These are phyloP conservation scores for Thereva nobilitata DNA, from an alignment of 2,888 invertebrate genomes.

Conservation along the genomic window DNA sequence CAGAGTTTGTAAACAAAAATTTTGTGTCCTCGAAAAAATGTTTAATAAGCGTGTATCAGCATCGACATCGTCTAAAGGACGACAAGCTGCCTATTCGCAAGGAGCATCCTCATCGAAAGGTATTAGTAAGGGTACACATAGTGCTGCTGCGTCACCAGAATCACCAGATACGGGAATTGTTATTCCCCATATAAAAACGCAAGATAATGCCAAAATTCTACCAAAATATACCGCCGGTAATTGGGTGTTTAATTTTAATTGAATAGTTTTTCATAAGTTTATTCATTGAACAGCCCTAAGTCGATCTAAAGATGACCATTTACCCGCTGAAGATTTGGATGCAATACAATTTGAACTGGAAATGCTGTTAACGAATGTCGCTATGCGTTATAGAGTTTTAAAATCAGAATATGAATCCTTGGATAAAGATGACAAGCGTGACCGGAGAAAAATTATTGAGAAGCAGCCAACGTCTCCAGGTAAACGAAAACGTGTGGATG, in stretches of 20 bases:
- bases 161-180: slow-evolving; percentile 21
- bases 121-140: slow-evolving; percentile 6
- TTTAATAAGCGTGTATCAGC: slow-evolving; percentile 23
- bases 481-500: slow-evolving; percentile 53
- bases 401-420: slow-evolving; percentile 74
- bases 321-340: slow-evolving; percentile 88
- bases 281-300: slow-evolving; percentile 60
- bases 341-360: slow-evolving; percentile 85
- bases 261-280: background rate
- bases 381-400: slow-evolving; percentile 77
- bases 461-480: slow-evolving; percentile 46
- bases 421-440: slow-evolving; percentile 64
- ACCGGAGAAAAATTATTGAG: slow-evolving; percentile 39
- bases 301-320: slow-evolving; percentile 72
- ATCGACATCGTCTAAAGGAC: slow-evolving; percentile 24
- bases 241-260: slow-evolving; percentile 20
- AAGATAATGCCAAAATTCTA: slow-evolving; percentile 69
- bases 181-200: slow-evolving; percentile 69
- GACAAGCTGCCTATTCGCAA: background rate
- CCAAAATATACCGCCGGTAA: slow-evolving; percentile 67
- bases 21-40: slow-evolving; percentile 1
- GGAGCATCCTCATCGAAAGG: slow-evolving; percentile 10
- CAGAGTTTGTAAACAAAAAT: slow-evolving; percentile 10
- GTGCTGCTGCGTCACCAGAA: slow-evolving; percentile 15
- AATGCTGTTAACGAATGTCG: slow-evolving; percentile 79